Conservation (phyloP, 2,888 invertebrate genomes). For the Ditula angustiorana region DNA sequence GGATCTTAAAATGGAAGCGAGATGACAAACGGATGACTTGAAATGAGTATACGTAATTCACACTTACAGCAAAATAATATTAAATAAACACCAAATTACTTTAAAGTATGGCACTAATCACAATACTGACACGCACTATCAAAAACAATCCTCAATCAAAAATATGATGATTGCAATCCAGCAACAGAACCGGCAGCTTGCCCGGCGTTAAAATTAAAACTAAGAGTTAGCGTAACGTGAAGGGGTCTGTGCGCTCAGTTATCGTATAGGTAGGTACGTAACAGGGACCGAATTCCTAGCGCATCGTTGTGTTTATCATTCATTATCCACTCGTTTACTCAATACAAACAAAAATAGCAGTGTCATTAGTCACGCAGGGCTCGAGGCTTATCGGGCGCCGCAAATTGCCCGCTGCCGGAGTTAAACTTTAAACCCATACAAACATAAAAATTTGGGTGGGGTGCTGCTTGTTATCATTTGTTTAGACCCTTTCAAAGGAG, state of each 20-base stretch:
- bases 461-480: neutral
- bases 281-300: slow-evolving; percentile 65
- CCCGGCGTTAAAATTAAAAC: slow-evolving; percentile 58
- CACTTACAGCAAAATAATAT: neutral
- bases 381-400: slow-evolving; percentile 60
- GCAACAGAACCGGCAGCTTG: slow-evolving; percentile 44
- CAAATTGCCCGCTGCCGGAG: slow-evolving; percentile 54
- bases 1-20: no score
- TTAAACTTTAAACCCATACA: slow-evolving; percentile 47
- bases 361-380: slow-evolving; percentile 70
- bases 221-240: slow-evolving; percentile 51
- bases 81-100: neutral
- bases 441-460: neutral
- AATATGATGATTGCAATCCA: slow-evolving; percentile 8
- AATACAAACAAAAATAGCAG: slow-evolving; percentile 70
- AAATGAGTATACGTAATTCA: no score
- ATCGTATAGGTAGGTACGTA: slow-evolving; percentile 63
- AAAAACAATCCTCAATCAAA: neutral
- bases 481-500: neutral
- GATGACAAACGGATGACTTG: no score
- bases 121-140: slow-evolving; percentile 8
- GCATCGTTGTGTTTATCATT: slow-evolving; percentile 66
- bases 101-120: slow-evolving; percentile 7
- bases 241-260: slow-evolving; percentile 42
- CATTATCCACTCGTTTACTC: slow-evolving; percentile 66